phyloP scores from a whole-genome alignment of 2,888 invertebrate species.

The Tiphia femorata region DNA sequence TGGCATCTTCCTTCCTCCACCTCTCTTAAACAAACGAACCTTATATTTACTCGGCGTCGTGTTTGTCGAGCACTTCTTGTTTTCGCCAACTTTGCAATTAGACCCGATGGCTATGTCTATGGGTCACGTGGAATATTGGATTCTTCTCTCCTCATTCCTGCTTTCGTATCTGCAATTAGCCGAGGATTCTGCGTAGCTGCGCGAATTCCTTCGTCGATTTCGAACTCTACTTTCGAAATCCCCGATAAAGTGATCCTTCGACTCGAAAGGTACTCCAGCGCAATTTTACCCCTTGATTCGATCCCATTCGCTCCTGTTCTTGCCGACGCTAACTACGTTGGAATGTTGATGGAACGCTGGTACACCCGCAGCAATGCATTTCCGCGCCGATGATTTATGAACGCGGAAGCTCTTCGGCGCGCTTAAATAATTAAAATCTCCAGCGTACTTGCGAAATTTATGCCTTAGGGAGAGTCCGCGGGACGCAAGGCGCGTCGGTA shows the following conservation, averaged over 20 bases:
- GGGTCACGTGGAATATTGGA: slow-evolving; percentile 35
- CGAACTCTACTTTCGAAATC: slow-evolving; percentile 41
- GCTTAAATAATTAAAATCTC: too few relatives aligned
- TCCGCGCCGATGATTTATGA: background rate
- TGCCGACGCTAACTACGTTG: slow-evolving; percentile 15
- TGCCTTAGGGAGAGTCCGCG: too few relatives aligned
- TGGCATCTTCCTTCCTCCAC: slow-evolving; percentile 29
- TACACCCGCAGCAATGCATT: slow-evolving; percentile 23
- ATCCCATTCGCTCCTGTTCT: slow-evolving; percentile 11
- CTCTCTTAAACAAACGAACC: slow-evolving; percentile 55
- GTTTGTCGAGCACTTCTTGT: slow-evolving; percentile 63
- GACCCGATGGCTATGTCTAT: slow-evolving; percentile 41
- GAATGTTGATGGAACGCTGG: too few relatives aligned
- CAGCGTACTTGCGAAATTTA: too few relatives aligned
- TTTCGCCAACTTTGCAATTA: slow-evolving; percentile 64
- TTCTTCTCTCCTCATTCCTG: slow-evolving; percentile 27
- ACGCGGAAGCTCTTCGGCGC: too few relatives aligned
- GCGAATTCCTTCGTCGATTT: background rate
- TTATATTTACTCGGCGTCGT: slow-evolving; percentile 60
- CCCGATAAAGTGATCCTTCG: slow-evolving; percentile 30
- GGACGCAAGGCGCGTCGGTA: too few relatives aligned
- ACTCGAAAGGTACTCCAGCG: slow-evolving; percentile 7
- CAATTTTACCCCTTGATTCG: slow-evolving; percentile 29
- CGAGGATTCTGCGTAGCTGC: background rate
- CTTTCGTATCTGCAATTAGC: background rate